Evolutionary conservation across 2,888 invertebrate species (phyloP).

Genomic region (Cenopis cana): DNA sequence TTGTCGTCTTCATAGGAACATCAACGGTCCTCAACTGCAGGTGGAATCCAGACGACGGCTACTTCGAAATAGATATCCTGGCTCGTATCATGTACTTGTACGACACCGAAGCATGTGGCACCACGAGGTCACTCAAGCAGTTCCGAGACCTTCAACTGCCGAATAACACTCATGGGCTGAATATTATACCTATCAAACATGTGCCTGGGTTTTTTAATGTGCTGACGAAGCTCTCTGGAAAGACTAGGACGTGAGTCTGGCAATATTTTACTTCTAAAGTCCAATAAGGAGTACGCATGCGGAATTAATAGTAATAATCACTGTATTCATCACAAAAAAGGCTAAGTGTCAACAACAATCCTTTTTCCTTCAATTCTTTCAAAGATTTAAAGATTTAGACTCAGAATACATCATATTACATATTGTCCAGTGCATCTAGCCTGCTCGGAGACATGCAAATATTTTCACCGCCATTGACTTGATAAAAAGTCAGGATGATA

Average conservation of each 20-base stretch:
- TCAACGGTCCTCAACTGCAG: conserved; percentile 60
- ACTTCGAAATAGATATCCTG: conserved; percentile 63
- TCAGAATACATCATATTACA: too few species aligned
- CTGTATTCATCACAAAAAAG: too few species aligned
- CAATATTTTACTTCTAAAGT: too few species aligned
- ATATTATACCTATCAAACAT: conserved; percentile 62
- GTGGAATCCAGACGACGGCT: conserved; percentile 61
- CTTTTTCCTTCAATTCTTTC: too few species aligned
- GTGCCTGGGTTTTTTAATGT: conserved; percentile 57
- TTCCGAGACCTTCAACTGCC: conserved; percentile 59
- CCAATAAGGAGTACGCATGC: too few species aligned
- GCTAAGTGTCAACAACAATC: too few species aligned
- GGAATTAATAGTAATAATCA: too few species aligned
- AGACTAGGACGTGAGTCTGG: conserved; percentile 61
- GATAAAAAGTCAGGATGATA: too few species aligned
- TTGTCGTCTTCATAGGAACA: conserved; percentile 56
- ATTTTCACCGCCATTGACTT: too few species aligned
- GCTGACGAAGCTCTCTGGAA: conserved; percentile 61
- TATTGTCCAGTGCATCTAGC: too few species aligned
- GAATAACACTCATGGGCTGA: conserved; percentile 59
- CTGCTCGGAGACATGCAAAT: too few species aligned
- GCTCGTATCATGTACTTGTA: conserved; percentile 74
- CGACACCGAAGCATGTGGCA: conserved; percentile 65
- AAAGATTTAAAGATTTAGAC: too few species aligned
- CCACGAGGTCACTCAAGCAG: conserved; percentile 50